A percentile compares a stretch with the other conserved stretches of the same genome.
These are phyloP conservation scores for Cosmorhoe ocellata DNA, from an alignment of 2,888 invertebrate genomes.

Conservation along the genomic window DNA sequence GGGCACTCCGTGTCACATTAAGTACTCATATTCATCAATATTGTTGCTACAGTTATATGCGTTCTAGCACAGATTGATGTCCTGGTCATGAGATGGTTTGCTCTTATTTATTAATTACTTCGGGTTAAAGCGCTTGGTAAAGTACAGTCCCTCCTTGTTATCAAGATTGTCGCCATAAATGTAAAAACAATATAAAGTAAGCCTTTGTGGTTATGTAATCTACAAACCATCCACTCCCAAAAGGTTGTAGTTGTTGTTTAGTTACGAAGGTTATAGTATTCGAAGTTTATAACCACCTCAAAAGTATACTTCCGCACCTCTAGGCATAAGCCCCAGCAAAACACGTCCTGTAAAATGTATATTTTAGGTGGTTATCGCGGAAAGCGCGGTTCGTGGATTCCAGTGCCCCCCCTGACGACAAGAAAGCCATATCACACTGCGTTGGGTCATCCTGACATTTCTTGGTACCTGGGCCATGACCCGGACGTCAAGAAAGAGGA, in stretches of 20 bases:
- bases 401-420: slow-evolving; percentile 61
- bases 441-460: slow-evolving; percentile 65
- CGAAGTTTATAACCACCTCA: slow-evolving; percentile 8
- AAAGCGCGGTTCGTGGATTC: slow-evolving; percentile 37
- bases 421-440: slow-evolving; percentile 60
- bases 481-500: slow-evolving; percentile 77
- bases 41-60: too few species aligned
- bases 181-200: too few species aligned
- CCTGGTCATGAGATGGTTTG: too few species aligned
- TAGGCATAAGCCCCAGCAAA: slow-evolving; percentile 9
- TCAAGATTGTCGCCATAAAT: too few species aligned
- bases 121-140: too few species aligned
- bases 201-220: too few species aligned
- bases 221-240: background rate
- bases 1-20: too few species aligned
- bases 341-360: slow-evolving; percentile 22
- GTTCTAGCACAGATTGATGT: too few species aligned
- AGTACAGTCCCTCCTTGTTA: too few species aligned
- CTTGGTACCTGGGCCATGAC: slow-evolving; percentile 78
- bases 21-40: too few species aligned
- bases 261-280: slow-evolving; percentile 4
- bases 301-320: background rate
- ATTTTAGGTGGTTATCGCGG: slow-evolving; percentile 28
- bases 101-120: too few species aligned
- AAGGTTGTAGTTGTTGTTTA: background rate